These are phyloP conservation scores for Heptranchias perlo DNA, from an alignment of 2,113 vertebrate genomes.

Conservation along the genomic window DNA sequence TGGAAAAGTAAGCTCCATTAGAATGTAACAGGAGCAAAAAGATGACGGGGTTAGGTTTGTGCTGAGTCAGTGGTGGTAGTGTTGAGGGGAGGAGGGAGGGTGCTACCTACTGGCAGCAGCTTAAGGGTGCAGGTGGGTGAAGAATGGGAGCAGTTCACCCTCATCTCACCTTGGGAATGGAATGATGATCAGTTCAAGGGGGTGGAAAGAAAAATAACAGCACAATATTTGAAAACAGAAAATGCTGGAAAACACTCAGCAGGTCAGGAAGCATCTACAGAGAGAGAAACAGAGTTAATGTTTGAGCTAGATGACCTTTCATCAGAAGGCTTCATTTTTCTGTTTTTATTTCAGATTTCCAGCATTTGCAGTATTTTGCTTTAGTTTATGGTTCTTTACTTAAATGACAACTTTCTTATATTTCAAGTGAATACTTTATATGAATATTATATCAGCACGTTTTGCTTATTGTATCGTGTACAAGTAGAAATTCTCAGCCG, in stretches of 20 bases:
- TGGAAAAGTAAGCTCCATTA: background rate
- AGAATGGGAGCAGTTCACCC: background rate
- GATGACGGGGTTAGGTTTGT: background rate
- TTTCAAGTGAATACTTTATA: background rate
- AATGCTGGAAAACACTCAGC: too few relatives aligned
- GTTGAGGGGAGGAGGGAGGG: background rate
- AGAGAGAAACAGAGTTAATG: too few relatives aligned
- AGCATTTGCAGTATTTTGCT: too few relatives aligned
- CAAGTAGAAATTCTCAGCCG: background rate
- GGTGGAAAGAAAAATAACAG: background rate
- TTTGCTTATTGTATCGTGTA: background rate
- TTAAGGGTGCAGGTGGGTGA: background rate
- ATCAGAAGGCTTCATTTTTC: too few relatives aligned
- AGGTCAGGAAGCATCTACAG: too few relatives aligned
- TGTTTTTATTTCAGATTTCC: too few relatives aligned
- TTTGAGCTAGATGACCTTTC: too few relatives aligned
- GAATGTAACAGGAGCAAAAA: background rate
- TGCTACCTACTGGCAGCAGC: background rate
- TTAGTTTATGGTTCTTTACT: background rate
- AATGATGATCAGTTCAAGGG: background rate
- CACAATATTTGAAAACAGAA: too few relatives aligned
- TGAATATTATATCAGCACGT: background rate
- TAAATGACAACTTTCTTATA: background rate
- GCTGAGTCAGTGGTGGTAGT: background rate
- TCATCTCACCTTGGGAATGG: background rate